These are phyloP conservation scores for Otolemur crassicaudatus DNA, from an alignment of 2,797 vertebrate species.

Conservation along the genomic window DNA sequence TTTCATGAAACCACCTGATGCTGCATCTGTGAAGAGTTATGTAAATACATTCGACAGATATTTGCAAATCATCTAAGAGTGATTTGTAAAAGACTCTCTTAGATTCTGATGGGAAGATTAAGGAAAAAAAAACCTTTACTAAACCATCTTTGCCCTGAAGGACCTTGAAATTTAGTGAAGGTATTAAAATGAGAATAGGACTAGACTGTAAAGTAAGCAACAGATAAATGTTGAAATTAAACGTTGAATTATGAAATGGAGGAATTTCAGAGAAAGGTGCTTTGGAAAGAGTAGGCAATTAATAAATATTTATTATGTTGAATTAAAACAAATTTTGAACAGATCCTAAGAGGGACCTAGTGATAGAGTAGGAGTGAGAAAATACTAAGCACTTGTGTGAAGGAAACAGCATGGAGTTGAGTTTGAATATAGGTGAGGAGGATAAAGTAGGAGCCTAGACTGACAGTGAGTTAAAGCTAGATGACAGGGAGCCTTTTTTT, in stretches of 20 bases:
- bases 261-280: not conserved
- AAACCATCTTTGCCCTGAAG: not conserved
- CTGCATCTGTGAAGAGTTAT: not conserved
- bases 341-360: not conserved
- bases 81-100: constrained; percentile 7
- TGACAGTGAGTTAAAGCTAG: not conserved
- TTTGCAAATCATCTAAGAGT: not conserved
- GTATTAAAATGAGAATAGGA: not conserved
- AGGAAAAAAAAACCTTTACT: not conserved
- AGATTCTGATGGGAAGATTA: not conserved
- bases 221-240: not conserved
- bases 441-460: not conserved
- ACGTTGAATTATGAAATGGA: not conserved
- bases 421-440: not conserved
- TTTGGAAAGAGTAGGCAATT: not conserved
- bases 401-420: not conserved
- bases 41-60: not conserved
- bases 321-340: not conserved
- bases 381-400: not conserved
- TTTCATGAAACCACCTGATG: not conserved
- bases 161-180: not conserved
- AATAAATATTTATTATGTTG: constrained; percentile 10
- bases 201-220: not conserved
- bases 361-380: not conserved
- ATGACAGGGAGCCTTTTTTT: not conserved